Percentiles rank a stretch among this genome's conserved stretches.
phyloP scores from a whole-genome alignment of 2,797 vertebrate genomes.

The Aselliscus stoliczkanus region DNA sequence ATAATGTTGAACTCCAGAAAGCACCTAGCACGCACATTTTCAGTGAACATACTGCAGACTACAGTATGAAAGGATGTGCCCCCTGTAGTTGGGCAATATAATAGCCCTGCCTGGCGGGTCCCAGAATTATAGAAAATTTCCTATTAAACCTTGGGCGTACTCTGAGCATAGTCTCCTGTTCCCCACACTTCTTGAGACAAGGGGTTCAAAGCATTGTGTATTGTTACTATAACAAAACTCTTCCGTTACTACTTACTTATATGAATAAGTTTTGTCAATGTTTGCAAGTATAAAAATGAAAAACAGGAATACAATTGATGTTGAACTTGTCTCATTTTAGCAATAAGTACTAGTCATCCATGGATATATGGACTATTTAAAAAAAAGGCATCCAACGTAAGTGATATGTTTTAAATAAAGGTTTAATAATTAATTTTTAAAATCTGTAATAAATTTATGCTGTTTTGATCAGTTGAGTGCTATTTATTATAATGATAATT shows the following conservation, averaged over 20 bases:
- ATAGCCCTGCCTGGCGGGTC: neutral
- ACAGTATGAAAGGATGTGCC: neutral
- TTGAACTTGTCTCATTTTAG: neutral
- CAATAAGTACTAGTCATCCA: neutral
- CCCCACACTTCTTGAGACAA: neutral
- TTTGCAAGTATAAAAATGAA: neutral
- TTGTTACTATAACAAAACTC: neutral
- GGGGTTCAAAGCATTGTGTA: neutral
- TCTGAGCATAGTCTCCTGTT: neutral
- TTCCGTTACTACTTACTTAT: neutral
- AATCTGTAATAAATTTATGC: neutral
- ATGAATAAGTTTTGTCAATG: neutral
- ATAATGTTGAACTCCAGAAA: neutral
- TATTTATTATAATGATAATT: neutral
- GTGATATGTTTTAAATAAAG: neutral
- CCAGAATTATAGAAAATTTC: neutral
- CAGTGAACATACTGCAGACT: neutral
- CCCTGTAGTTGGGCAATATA: neutral
- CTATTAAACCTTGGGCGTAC: neutral
- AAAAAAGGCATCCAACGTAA: slow-evolving; percentile 13
- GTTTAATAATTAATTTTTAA: slow-evolving; percentile 20
- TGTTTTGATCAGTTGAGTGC: neutral
- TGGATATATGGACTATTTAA: neutral
- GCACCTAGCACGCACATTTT: neutral
- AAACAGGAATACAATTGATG: neutral